Evolutionary conservation across 2,888 invertebrate genomes (phyloP), one percentile per base, ranked within the genome.

Genomic region (Scaptomyza tumidula): DNA sequence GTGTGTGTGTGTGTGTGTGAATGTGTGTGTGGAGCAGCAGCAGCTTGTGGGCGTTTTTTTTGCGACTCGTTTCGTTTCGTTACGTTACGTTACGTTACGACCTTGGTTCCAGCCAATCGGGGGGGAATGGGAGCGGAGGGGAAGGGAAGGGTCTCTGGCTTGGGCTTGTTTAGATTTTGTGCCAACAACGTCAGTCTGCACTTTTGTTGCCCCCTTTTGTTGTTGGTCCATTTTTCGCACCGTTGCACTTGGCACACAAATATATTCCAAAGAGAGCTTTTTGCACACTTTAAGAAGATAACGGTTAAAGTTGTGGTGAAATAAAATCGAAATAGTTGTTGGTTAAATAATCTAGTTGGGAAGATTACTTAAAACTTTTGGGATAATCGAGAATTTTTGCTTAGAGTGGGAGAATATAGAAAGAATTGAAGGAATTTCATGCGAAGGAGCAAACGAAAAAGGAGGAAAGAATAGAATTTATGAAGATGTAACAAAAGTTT

Each of bases 161-260:
- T 76, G 57, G 57, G 44, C 73, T 73, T 73, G 72, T 73, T 73
- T 73, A 73, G 73, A 73, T 73, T 76, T 68, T 71, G 72, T 73
- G 59, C 59, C 73, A 63, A 72, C 73, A 63, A 72, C 63, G 59
- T 59, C 64, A 55, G 57, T 41, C 37, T 70, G 70, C 70, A 74
- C 31, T 74, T 74, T 64, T 65, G 46, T 57, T 73, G 60, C 24
- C 69, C 73, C 69, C 63, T 27, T 66, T 68, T 35, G 46, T 59
- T 75, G 46, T 61, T 75, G 58, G 41, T 72, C 61, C 63, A 75
- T 68, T 75, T 75, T 75, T 61, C 48, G 62, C 71, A 45, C 50
- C 46, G 62, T 59, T 75, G 73, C 70, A 76, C 70, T 78, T 73
- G 79, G 64, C 78, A 75, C 77, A 75, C 65, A 78, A 71, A 75